phyloP scores from a whole-genome alignment of 2,888 invertebrate genomes.

The Synanthedon andrenaeformis region DNA sequence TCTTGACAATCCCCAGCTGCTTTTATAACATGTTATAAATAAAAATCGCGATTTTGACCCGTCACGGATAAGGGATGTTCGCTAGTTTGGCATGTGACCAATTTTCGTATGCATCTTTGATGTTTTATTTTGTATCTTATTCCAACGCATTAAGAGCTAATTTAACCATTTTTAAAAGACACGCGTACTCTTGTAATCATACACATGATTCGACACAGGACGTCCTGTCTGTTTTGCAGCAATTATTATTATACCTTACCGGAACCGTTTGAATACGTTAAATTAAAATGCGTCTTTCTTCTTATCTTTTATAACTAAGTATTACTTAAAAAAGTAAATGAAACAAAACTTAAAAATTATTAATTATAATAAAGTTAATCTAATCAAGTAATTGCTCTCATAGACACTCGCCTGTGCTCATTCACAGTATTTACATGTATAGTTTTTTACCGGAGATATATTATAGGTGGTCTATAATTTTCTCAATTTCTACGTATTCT shows the following conservation, averaged over 20 bases:
- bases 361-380: no score
- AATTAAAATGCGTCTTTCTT: constrained; percentile 1
- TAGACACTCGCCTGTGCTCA: no score
- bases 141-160: constrained; percentile 13
- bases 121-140: constrained; percentile 7
- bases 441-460: no score
- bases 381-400: no score
- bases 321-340: constrained; percentile 1
- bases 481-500: no score
- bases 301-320: not conserved
- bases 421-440: no score
- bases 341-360: no score
- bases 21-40: constrained; percentile 65
- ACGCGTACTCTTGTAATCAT: constrained; percentile 18
- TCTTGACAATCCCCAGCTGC: constrained; percentile 68
- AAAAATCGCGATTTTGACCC: constrained; percentile 68
- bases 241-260: constrained; percentile 59
- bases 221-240: constrained; percentile 65
- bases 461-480: no score
- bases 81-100: constrained; percentile 28
- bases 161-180: no score
- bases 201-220: constrained; percentile 57
- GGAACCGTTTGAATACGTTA: constrained; percentile 49
- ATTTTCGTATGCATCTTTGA: constrained; percentile 5
- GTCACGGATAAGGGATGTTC: constrained; percentile 59